phyloP scores from a whole-genome alignment of 2,888 invertebrate genomes.

The Bedellia somnulentella region DNA sequence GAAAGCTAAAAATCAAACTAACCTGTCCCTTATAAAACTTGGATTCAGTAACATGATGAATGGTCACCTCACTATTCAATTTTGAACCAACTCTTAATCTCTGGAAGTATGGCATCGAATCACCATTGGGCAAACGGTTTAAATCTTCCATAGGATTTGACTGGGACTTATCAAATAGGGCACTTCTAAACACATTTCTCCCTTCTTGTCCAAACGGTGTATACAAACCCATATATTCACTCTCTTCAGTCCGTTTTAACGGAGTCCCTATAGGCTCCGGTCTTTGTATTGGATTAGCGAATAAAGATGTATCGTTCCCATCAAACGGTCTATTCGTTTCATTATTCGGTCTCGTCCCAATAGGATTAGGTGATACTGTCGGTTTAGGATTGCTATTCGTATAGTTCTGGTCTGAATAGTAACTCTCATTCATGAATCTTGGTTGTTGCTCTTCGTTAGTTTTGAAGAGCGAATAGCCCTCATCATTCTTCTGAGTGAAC shows the following conservation, averaged over 20 bases:
- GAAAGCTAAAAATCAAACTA: no score
- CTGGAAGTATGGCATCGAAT: slow-evolving; percentile 45
- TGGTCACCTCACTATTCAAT: slow-evolving; percentile 44
- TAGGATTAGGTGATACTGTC: slow-evolving; percentile 41
- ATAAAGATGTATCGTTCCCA: slow-evolving; percentile 25
- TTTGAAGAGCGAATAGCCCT: slow-evolving; percentile 50
- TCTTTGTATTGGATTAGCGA: slow-evolving; percentile 22
- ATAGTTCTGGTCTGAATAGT: slow-evolving; percentile 6
- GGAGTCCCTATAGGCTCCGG: slow-evolving; percentile 40
- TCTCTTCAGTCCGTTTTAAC: slow-evolving; percentile 16
- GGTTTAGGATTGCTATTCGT: slow-evolving; percentile 29
- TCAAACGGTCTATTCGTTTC: slow-evolving; percentile 21
- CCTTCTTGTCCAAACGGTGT: slow-evolving; percentile 47
- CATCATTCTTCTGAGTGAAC: slow-evolving; percentile 47
- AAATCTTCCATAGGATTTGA: no score
- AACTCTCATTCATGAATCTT: slow-evolving; percentile 29
- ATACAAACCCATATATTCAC: slow-evolving; percentile 20
- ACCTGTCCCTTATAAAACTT: slow-evolving; percentile 49
- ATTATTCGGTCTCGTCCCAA: slow-evolving; percentile 31
- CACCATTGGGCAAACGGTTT: slow-evolving; percentile 33
- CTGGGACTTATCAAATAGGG: slow-evolving; percentile 27
- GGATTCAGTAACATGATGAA: slow-evolving; percentile 47
- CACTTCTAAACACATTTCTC: slow-evolving; percentile 37
- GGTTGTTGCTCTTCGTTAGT: slow-evolving; percentile 30
- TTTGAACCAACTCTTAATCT: slow-evolving; percentile 40